A percentile compares a stretch with the other conserved stretches of the same genome.
Evolutionary conservation across 2,113 vertebrate species (phyloP).

Genomic region (Thomomys bottae): DNA sequence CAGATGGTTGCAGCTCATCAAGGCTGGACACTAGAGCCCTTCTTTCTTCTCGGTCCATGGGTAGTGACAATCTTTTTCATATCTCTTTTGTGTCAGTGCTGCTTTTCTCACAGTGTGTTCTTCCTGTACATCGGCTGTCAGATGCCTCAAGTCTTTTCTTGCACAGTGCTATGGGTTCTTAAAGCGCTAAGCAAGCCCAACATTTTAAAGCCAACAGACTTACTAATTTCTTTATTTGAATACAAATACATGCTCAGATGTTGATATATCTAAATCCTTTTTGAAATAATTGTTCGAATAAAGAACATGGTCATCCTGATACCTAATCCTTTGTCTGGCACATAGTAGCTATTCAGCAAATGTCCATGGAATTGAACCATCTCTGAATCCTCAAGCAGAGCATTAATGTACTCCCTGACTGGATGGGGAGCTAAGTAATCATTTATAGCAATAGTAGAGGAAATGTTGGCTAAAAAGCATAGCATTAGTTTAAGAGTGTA

Average conservation of each 20-base stretch:
- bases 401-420: not conserved
- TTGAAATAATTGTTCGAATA: constrained; percentile 44
- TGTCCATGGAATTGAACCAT: not conserved
- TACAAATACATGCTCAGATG: constrained; percentile 45
- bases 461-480: constrained; percentile 5
- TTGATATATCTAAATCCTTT: constrained; percentile 37
- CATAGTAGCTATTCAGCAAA: not conserved
- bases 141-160: constrained; percentile 83
- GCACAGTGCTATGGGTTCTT: constrained; percentile 77
- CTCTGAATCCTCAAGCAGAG: not conserved
- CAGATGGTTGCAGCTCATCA: too few species aligned
- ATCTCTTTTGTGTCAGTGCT: too few species aligned
- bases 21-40: too few species aligned
- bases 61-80: too few species aligned
- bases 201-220: constrained; percentile 61
- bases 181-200: constrained; percentile 78
- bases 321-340: constrained; percentile 41
- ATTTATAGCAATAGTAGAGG: not conserved
- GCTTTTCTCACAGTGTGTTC: constrained; percentile 43
- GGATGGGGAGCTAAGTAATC: not conserved
- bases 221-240: constrained; percentile 69
- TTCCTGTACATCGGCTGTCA: constrained; percentile 83
- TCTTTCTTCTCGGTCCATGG: too few species aligned
- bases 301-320: constrained; percentile 25
- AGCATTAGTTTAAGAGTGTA: not conserved